Conservation (phyloP, 2,888 invertebrate genomes). For the Eubasilissa splendida region DNA sequence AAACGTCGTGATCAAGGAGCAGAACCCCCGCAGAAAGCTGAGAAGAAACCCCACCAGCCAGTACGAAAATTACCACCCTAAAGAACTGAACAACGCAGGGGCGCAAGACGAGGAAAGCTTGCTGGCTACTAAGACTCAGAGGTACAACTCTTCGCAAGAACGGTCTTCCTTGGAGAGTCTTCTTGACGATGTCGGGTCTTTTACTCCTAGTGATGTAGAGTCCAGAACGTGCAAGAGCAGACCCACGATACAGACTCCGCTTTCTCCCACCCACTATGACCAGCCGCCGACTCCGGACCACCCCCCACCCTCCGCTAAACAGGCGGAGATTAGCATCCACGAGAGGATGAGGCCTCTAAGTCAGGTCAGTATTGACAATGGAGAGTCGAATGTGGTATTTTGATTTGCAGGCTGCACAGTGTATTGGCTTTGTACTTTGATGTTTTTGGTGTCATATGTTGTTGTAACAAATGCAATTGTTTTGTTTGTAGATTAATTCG, state of each 20-base stretch:
- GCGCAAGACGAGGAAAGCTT: constrained; percentile 60
- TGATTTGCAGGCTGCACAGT: constrained; percentile 29
- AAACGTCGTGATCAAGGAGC: constrained; percentile 80
- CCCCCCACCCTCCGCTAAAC: constrained; percentile 91
- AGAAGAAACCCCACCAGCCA: constrained; percentile 73
- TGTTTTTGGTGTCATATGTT: constrained; percentile 9
- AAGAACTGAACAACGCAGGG: constrained; percentile 65
- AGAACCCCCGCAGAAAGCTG: constrained; percentile 81
- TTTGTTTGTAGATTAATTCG: not conserved
- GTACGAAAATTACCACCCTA: constrained; percentile 76
- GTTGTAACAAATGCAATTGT: constrained; percentile 16
- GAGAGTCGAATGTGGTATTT: constrained; percentile 41
- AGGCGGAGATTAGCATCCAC: constrained; percentile 91
- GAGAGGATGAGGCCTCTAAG: constrained; percentile 91
- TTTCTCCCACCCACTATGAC: constrained; percentile 91
- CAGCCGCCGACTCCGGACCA: constrained; percentile 96
- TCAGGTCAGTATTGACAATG: constrained; percentile 80
- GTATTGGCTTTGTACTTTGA: constrained; percentile 34
- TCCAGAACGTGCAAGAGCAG: constrained; percentile 65
- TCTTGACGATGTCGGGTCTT: constrained; percentile 72
- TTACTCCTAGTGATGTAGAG: constrained; percentile 70
- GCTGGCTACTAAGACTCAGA: constrained; percentile 44
- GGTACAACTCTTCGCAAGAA: constrained; percentile 72
- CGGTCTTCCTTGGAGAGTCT: constrained; percentile 76
- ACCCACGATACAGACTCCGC: constrained; percentile 74